These are phyloP conservation scores for Muscidifurax raptorellus DNA, from an alignment of 1,140 invertebrate genomes.

Conservation along the genomic window DNA sequence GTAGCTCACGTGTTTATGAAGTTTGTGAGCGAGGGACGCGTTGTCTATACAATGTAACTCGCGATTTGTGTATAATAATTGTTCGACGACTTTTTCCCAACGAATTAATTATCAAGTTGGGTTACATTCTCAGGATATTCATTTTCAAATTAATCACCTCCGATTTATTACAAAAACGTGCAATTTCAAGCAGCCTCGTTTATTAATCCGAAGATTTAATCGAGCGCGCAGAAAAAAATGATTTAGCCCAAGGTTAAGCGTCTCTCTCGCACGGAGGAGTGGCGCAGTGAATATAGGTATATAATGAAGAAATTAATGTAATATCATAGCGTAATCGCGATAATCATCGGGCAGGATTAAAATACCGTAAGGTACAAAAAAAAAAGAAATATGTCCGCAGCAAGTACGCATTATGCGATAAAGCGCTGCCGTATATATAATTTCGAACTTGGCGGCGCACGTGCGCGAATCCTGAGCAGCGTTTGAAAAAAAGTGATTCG, in stretches of 20 bases:
- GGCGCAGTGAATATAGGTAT: neutral
- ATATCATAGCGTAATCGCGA: neutral
- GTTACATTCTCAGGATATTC: neutral
- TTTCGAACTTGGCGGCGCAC: too few relatives aligned
- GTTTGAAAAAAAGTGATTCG: too few relatives aligned
- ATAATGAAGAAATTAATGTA: conserved; percentile 3
- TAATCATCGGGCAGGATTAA: neutral
- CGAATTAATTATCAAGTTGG: too few relatives aligned
- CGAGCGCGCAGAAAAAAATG: neutral
- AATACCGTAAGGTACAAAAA: neutral
- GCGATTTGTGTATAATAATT: too few relatives aligned
- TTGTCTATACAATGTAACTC: too few relatives aligned
- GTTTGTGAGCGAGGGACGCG: too few relatives aligned
- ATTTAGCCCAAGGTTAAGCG: neutral
- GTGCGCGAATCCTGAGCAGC: too few relatives aligned
- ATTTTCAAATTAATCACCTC: neutral
- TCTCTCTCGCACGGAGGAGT: neutral
- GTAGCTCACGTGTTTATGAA: too few relatives aligned
- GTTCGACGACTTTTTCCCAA: too few relatives aligned
- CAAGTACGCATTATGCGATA: too few relatives aligned
- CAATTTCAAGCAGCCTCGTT: neutral
- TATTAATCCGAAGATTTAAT: neutral
- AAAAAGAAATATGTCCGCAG: too few relatives aligned
- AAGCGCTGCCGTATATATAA: too few relatives aligned
- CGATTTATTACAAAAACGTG: neutral